Base-by-base conservation (phyloP, 2,113 vertebrate species). In the Calonectris borealis region DNA sequence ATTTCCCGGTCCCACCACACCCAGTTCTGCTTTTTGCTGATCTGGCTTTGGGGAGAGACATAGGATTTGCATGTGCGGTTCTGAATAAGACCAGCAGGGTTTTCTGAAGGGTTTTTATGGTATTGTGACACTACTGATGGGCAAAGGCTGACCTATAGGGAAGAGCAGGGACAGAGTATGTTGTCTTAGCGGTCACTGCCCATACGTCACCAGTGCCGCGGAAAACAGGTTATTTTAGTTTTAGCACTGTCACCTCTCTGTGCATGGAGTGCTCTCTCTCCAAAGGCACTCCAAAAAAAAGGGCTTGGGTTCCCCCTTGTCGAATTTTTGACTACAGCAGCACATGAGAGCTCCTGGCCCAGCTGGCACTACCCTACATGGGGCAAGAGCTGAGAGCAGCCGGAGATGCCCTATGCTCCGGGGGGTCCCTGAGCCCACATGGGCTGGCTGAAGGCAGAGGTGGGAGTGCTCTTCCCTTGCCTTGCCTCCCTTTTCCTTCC, bases 11-110 rank as follows among this genome's bases (percentile, higher is more conserved):
- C 36, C 51, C 42, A 27, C 25, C 49, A 55, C 24, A 62, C 34
- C 16, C 48, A 26, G 49, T 70, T 31, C 16, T 32, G 25, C 20
- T 32, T 55, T 57, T 69, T 42, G 48, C 17, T 26, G 25, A 20
- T 26, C 36, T n/a, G 16, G 55, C 17, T 78, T 70, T 57, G n/a
- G 9, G 42, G 26, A 84, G 6, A 70, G n/a, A 54, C 2, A 2
- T 17, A 48, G 20, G 34, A 27, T 70, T 70, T 49, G 34, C 15
- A 7, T 5, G 1, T 36, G 6, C 0, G 0, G 7, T n/a, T 66
- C 34, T 71, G 25, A 64, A 13, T 17, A 48, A 40, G 52, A 40
- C 6, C 31, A 7, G 2, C 8, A 38, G 11, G 5, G 8, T 40
- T 40, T 93, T 52, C 48, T 6, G n/a, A 27, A 31, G 16, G 15